A percentile compares a stretch with the other conserved stretches of the same genome.
Evolutionary conservation across 2,888 invertebrate genomes (phyloP).

Genomic region (Entomobrya proxima): DNA sequence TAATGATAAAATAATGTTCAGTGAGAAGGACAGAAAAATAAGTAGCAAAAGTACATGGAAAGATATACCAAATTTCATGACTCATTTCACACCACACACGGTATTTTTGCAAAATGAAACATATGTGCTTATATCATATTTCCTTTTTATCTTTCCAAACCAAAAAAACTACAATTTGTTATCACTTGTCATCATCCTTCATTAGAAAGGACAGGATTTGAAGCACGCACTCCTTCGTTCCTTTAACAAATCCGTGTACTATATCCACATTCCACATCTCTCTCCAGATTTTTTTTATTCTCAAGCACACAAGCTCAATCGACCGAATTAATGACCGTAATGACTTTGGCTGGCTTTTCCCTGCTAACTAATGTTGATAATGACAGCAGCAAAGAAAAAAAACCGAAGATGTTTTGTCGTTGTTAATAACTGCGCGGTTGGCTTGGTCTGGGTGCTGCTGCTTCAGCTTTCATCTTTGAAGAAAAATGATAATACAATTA

Average conservation of each 20-base stretch:
- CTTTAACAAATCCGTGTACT: not conserved
- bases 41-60: too few relatives aligned
- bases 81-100: constrained; percentile 10
- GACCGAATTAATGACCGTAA: constrained; percentile 32
- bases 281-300: not conserved
- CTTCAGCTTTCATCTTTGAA: too few relatives aligned
- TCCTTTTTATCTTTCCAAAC: not conserved
- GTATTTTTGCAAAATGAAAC: too few relatives aligned
- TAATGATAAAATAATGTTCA: too few relatives aligned
- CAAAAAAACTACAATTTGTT: not conserved
- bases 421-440: too few relatives aligned
- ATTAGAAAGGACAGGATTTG: not conserved
- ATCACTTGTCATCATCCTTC: constrained; percentile 28
- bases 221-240: not conserved
- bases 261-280: not conserved
- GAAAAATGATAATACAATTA: not conserved
- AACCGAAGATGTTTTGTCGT: not conserved
- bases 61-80: not conserved
- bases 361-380: too few relatives aligned
- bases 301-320: constrained; percentile 4
- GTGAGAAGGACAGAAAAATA: too few relatives aligned
- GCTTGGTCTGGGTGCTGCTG: not conserved
- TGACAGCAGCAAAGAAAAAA: not conserved
- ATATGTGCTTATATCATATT: too few relatives aligned
- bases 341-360: too few relatives aligned